A percentile compares a stretch with the other conserved stretches of the same genome.
phyloP scores from a whole-genome alignment of 2,113 vertebrate genomes.

The Brachirus orientalis region DNA sequence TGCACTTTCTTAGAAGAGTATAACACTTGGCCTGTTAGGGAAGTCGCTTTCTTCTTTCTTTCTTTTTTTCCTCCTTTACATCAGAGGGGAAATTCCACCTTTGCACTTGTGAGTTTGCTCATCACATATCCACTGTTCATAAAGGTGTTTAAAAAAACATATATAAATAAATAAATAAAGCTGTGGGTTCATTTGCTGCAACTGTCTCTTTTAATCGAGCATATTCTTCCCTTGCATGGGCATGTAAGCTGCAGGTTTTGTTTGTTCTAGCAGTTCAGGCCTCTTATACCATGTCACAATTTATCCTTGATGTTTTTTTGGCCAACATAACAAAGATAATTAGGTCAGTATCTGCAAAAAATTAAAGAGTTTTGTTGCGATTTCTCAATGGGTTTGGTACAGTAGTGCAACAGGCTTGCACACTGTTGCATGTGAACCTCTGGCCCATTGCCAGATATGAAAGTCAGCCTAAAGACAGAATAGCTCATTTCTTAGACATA shows the following conservation, averaged over 20 bases:
- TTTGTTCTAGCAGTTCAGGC: conserved; percentile 57
- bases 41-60: conserved; percentile 27
- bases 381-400: conserved; percentile 47
- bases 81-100: conserved; percentile 61
- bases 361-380: conserved; percentile 45
- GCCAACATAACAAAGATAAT: conserved; percentile 36
- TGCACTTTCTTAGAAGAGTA: conserved; percentile 35
- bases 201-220: conserved; percentile 32
- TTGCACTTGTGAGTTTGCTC: conserved; percentile 20
- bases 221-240: conserved; percentile 42
- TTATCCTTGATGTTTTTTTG: conserved; percentile 28
- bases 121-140: conserved; percentile 38
- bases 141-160: conserved; percentile 4
- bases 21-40: conserved; percentile 11
- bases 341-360: conserved; percentile 44
- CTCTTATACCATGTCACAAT: conserved; percentile 51
- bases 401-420: conserved; percentile 56
- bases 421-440: conserved; percentile 79
- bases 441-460: conserved; percentile 70
- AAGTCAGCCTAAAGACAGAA: conserved; percentile 56
- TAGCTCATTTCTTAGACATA: too few relatives aligned
- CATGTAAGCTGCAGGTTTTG: conserved; percentile 54
- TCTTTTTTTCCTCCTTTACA: neutral
- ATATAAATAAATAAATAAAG: too few relatives aligned
- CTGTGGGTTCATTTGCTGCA: conserved; percentile 32